Percentiles rank a stretch among this genome's conserved stretches.
Evolutionary conservation across 2,888 invertebrate genomes (phyloP).

Genomic region (Carcina quercana): DNA sequence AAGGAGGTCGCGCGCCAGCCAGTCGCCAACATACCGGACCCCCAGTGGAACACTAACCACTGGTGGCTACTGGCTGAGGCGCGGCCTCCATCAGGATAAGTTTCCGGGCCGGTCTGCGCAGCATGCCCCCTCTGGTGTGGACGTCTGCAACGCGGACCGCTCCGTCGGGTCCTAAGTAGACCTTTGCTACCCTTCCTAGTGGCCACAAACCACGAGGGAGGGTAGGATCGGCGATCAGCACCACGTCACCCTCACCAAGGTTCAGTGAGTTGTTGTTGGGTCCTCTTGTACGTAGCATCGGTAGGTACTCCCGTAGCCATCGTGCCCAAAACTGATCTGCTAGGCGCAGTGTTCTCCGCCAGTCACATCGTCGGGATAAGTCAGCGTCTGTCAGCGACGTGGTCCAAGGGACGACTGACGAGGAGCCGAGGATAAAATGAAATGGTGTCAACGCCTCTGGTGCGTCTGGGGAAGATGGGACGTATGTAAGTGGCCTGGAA

Average conservation of each 20-base stretch:
- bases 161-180: background rate
- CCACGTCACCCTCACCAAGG: background rate
- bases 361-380: constrained; percentile 5
- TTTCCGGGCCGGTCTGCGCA: no score
- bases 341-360: constrained; percentile 2
- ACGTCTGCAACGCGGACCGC: background rate
- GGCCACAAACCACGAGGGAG: background rate
- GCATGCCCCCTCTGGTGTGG: no score
- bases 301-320: constrained; percentile 8
- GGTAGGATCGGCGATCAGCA: background rate
- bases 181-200: background rate
- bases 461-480: constrained; percentile 2
- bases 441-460: constrained; percentile 6
- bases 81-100: no score
- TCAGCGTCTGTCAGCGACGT: constrained; percentile 2
- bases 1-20: no score
- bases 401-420: no score
- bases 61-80: no score
- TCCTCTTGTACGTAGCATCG: background rate
- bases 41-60: no score
- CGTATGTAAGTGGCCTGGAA: constrained; percentile 8
- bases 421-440: constrained; percentile 6
- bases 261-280: no score
- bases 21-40: no score
- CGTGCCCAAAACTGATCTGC: constrained; percentile 11